Evolutionary conservation across 2,888 invertebrate genomes (phyloP), one percentile per base, ranked within the genome.

Genomic region (Sinopyrophorus schimmeli): DNA sequence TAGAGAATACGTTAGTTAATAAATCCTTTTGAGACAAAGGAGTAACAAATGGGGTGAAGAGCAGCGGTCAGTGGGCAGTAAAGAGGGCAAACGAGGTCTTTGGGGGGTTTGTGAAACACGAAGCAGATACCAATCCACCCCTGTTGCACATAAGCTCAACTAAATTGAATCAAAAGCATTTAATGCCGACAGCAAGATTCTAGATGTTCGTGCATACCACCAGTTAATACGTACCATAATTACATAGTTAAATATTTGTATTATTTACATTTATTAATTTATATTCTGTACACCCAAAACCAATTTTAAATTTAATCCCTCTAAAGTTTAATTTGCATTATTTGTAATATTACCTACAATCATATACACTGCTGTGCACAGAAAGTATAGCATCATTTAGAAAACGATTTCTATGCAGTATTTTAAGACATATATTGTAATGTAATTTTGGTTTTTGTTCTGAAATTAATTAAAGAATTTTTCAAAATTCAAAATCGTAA

Each of bases 111-210:
- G 47, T 30, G 39, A 52, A 47, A 44, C 43, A 47, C 47, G 52
- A 11, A 43, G 27, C 35, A 39, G 28, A 47, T 52, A 41, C 54
- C 54, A 58, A 61, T 57, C 59, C 58, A 59, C 63, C 64, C 61
- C 61, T 64, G 63, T 62, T 61, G 63, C 62, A 57, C 60, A 54
- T 67, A 68, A 69, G 64, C 69, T 65, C 61, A 58, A 61, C 62
- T 60, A 65, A 69, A 67, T 69, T 69, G 67, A 69, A 67, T 68
- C 64, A 65, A 63, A 68, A 69, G 63, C 67, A 57, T 65, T 66
- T 68, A 68, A 68, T 67, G 52, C 67, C 60, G 52, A 57, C 56
- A 63, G 60, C 60, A 64, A 66, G 65, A 66, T 65, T 65, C 60
- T 59, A 58, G 54, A 53, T 57, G 59, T 58, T 61, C 60, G 50